Base-by-base conservation (phyloP, 2,113 vertebrate species). In the Guaruba guarouba region DNA sequence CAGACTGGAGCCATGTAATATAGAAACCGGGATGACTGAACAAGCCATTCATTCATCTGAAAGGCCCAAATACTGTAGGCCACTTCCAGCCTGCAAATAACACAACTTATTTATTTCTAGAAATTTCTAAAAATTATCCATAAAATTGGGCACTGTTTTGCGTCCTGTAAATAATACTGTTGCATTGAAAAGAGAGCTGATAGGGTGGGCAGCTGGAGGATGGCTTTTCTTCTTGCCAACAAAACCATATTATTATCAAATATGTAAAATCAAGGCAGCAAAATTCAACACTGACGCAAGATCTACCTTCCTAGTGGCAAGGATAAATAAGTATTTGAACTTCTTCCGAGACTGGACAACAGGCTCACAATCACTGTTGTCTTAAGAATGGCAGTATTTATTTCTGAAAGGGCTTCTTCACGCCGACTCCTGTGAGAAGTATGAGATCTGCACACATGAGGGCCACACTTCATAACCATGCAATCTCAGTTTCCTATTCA, bases 361-460 rank as follows among this genome's bases (percentile, higher is more conserved):
- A 7, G 41, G 27, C 13, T 16, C 63, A 73, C 48, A 76, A 37
- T 29, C 7, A 4, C 18, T 4, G 1, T 7, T 3, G 2, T 57
- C 48, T 88, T 29, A 82, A 77, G 44, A 55, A 86, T 1, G 8
- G n/a, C 62, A 77, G 52, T 15, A 76, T 25, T 39, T 54, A 80
- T 41, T 93, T 92, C 49, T 62, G 49, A 82, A 69, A 76, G 17
- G 20, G 52, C 18, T 3, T 69, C 63, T 76, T 92, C 27, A 39
- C 27, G 82, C 63, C 29, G 31, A 52, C 4, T 9, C 13, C 23
- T 46, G 2, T 15, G 11, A 90, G 52, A 87, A 85, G 33, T 22
- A 33, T 0, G 0, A 37, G 20, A 11, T 37, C 16, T 69, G 41
- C 18, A 49, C 22, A 52, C 4, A 6, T 1, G 4, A 51, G 4